Percentiles rank a stretch among this genome's conserved stretches.
Evolutionary conservation across 2,888 invertebrate species (phyloP).

Genomic region (Rhingia rostrata): DNA sequence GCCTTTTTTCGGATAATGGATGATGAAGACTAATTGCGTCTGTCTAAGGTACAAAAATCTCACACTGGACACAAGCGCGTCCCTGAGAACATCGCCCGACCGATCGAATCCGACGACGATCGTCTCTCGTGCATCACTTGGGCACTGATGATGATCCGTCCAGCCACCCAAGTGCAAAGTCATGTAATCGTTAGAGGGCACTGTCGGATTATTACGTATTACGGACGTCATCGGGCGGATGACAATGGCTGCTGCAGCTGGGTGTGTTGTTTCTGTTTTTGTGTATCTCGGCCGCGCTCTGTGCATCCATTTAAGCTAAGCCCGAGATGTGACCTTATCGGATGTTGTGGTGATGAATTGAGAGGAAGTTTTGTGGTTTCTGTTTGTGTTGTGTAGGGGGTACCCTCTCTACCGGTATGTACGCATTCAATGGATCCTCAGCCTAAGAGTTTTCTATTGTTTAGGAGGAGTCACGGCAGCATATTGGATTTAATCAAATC

Average conservation of each 20-base stretch:
- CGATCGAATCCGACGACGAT: conserved; percentile 42
- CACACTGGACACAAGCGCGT: conserved; percentile 69
- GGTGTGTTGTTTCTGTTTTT: conserved; percentile 23
- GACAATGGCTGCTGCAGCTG: conserved; percentile 73
- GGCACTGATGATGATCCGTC: conserved; percentile 69
- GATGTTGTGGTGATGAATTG: conserved; percentile 71
- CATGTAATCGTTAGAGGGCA: conserved; percentile 74
- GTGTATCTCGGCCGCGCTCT: conserved; percentile 22
- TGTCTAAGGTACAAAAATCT: conserved; percentile 72
- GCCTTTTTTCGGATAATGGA: conserved; percentile 69
- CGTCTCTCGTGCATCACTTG: conserved; percentile 28
- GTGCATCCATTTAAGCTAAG: conserved; percentile 65
- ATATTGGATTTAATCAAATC: conserved; percentile 65
- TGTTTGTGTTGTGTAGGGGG: conserved; percentile 19
- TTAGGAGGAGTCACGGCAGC: conserved; percentile 55
- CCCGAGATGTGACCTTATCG: conserved; percentile 68
- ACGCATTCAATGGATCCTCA: conserved; percentile 4
- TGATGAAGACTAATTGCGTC: conserved; percentile 74
- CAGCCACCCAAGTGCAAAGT: conserved; percentile 75
- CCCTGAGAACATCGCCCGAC: conserved; percentile 55
- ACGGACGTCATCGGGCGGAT: conserved; percentile 74
- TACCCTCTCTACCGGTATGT: neutral
- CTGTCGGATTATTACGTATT: conserved; percentile 75
- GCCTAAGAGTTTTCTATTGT: conserved; percentile 38
- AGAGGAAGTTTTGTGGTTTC: conserved; percentile 62